A percentile compares a stretch with the other conserved stretches of the same genome.
Conservation (phyloP, 2,888 invertebrate species). For the Eupithecia vulgata region DNA sequence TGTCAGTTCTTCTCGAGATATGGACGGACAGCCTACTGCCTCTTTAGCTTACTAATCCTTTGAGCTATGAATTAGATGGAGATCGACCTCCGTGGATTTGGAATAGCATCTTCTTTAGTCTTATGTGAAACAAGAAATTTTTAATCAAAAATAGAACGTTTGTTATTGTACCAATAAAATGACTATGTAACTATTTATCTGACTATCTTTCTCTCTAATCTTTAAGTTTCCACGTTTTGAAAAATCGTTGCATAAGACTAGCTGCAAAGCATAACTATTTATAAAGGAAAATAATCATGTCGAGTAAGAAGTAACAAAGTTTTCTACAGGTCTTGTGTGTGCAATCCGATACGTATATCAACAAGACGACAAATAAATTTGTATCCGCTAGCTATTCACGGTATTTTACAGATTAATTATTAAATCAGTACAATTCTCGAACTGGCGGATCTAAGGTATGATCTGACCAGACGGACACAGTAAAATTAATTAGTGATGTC, state of each 20-base stretch:
- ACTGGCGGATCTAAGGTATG: conserved; percentile 66
- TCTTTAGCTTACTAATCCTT: no score
- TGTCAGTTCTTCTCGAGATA: no score
- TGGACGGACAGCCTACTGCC: no score
- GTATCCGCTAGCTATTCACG: conserved; percentile 74
- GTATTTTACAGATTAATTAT: conserved; percentile 76
- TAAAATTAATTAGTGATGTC: conserved; percentile 46
- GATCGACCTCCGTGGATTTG: background rate
- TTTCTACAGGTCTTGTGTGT: background rate
- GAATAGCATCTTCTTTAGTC: background rate
- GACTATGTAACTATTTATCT: no score
- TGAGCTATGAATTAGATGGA: background rate
- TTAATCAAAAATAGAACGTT: no score
- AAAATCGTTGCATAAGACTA: background rate
- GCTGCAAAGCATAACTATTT: background rate
- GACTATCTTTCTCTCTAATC: no score
- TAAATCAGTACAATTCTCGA: conserved; percentile 70
- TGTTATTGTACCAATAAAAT: no score
- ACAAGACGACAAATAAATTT: conserved; percentile 29
- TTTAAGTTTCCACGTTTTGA: background rate
- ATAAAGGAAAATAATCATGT: background rate
- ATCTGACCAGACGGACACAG: conserved; percentile 45
- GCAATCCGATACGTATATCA: conserved; percentile 20
- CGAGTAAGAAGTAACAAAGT: background rate
- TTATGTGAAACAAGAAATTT: background rate